Evolutionary conservation across 2,888 invertebrate genomes (phyloP), one percentile per base, ranked within the genome.

Genomic region (Rhamnusium bicolor): DNA sequence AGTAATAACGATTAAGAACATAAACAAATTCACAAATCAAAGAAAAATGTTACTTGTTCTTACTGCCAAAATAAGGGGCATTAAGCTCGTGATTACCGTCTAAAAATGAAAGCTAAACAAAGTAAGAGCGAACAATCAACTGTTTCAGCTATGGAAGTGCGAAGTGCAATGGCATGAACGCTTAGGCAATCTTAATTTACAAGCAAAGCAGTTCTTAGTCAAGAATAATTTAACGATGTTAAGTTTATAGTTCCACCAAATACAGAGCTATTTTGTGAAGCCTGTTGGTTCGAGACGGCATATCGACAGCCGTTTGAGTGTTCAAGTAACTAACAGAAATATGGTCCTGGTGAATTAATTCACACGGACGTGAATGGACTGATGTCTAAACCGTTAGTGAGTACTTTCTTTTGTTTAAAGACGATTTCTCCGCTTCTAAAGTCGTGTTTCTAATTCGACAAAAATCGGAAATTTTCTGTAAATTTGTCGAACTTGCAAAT

Each of bases 131-230:
- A 56, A 56, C 29, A 24, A n/a, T n/a, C n/a, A n/a, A n/a, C n/a
- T n/a, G n/a, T n/a, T n/a, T n/a, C n/a, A 8, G 56, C 56, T 12
- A 56, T 56, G 56, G 12, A 14, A 16, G 29, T 56, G n/a, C 2
- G 56, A 56, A 29, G 7, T 18, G 18, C 12, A 49, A 14, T 70
- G 72, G 74, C 74, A 75, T 62, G 70, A 69, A 58, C 27, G 67
- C 10, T 61, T 72, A 14, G 68, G 74, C 7, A 72, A 76, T 62
- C 4, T 74, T 32, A 74, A 75, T 56, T 21, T 49, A n/a, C 32
- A 47, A 51, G 40, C 18, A 10, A 21, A 75, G n/a, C 54, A 58
- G 24, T 60, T 75, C 40, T 69, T 71, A 51, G 47, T 53, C n/a
- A 63, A 29, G 10, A 66, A 67, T 19, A 40, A 58, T 12, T 27